Evolutionary conservation across 2,797 vertebrate genomes (phyloP).

Genomic region (Oryzias dopingdopingensis): DNA sequence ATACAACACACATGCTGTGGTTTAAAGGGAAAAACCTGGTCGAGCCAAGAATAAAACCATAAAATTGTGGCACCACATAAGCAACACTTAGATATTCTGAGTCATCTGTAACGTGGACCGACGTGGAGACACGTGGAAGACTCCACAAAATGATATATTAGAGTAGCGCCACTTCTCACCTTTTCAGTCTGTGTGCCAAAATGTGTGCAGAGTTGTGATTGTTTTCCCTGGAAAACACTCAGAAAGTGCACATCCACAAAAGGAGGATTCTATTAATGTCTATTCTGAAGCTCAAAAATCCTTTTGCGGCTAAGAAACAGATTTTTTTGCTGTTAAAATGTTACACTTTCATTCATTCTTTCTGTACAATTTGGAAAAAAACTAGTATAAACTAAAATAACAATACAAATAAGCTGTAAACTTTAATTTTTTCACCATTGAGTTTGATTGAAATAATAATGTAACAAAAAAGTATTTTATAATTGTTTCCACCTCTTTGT

Average conservation of each 20-base stretch:
- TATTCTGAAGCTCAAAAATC: background rate
- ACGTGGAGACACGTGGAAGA: background rate
- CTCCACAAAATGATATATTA: too few species aligned
- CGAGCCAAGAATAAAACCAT: background rate
- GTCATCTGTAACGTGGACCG: background rate
- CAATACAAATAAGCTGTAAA: too few species aligned
- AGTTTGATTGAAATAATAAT: too few species aligned
- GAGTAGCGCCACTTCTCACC: too few species aligned
- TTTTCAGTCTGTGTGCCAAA: too few species aligned
- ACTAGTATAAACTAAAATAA: too few species aligned
- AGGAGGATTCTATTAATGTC: background rate
- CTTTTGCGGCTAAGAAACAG: background rate
- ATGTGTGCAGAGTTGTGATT: background rate
- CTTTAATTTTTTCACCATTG: too few species aligned
- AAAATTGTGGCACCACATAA: background rate
- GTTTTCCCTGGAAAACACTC: background rate
- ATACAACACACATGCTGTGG: conserved; percentile 11
- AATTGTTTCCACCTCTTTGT: too few species aligned
- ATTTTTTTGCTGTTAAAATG: background rate
- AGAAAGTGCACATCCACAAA: background rate
- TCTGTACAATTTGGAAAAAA: too few species aligned
- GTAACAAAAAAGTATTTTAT: too few species aligned
- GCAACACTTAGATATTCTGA: background rate
- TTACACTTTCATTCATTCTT: too few species aligned
- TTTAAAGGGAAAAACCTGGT: conserved; percentile 10